Evolutionary conservation across 2,797 vertebrate species (phyloP).

Genomic region (Amphiprion clarkii): DNA sequence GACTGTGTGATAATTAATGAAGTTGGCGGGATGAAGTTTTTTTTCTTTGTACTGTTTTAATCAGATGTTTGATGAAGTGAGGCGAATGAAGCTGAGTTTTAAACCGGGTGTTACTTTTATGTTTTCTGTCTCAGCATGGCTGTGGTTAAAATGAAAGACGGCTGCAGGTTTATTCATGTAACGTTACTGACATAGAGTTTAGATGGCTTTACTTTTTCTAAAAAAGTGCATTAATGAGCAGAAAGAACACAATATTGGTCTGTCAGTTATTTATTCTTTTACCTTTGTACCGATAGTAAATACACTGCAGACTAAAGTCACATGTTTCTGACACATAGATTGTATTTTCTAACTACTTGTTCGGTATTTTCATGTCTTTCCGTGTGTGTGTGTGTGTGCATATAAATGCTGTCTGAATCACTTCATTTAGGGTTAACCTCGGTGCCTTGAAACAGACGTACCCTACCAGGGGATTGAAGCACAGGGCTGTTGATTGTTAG

Average conservation of each 20-base stretch:
- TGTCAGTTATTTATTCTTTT: conserved; percentile 12
- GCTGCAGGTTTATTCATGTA: conserved; percentile 20
- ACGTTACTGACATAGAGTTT: conserved; percentile 21
- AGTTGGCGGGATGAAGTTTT: conserved; percentile 66
- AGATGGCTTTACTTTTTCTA: not conserved
- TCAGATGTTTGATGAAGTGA: conserved; percentile 51
- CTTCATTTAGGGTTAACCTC: conserved; percentile 23
- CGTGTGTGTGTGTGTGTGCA: not conserved
- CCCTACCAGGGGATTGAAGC: conserved; percentile 15
- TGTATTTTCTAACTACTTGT: conserved; percentile 19
- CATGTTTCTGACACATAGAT: conserved; percentile 22
- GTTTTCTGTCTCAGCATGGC: conserved; percentile 21
- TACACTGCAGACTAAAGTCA: conserved; percentile 14
- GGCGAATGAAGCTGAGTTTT: conserved; percentile 54
- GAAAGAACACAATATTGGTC: conserved; percentile 55
- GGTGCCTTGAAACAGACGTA: conserved; percentile 35
- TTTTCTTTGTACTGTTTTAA: conserved; percentile 33
- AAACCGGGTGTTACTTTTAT: conserved; percentile 11
- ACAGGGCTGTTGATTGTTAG: conserved; percentile 23
- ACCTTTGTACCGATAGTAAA: conserved; percentile 13
- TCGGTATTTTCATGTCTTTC: not conserved
- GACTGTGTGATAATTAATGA: conserved; percentile 52
- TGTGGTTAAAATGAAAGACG: conserved; percentile 14
- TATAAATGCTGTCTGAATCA: conserved; percentile 15
- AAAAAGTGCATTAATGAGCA: conserved; percentile 55